Base-by-base conservation (phyloP, 1,140 invertebrate genomes). In the Eueides isabella region DNA sequence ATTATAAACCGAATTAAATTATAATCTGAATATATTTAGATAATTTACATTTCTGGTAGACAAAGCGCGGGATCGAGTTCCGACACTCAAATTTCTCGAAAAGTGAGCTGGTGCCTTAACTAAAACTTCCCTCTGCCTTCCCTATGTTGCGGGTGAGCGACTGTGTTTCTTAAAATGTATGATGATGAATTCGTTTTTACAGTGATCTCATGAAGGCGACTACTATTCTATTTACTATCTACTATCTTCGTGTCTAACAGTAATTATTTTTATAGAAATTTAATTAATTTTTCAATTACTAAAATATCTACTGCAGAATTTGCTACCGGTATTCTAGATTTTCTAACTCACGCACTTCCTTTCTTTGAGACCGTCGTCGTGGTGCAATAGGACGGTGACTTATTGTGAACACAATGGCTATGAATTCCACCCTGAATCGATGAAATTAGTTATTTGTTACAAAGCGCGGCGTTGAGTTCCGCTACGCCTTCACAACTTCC, bases 281-380 rank as follows among this genome's bases (percentile, higher is more conserved):
- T 23, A 23, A 11, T 55, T 11, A 23, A 11, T 0, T 23, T 55
- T 23, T 55, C 6, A 26, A 23, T 23, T 26, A 55, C 2, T 55
- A 55, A 7, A 55, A 55, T 26, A 55, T 19, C 44, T 55, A 26
- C 23, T 55, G 23, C 44, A 55, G 16, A 55, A 26, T 11, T 55
- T 55, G 48, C 48, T 55, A 55, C 48, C 48, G 48, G 48, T 55
- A 55, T 55, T 55, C 48, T 55, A 55, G 48, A 55, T 55, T 55
- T 55, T 19, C 23, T 11, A 11, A 6, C 12, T 55, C 48, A 55
- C 48, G 48, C 48, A 55, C 48, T 55, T 55, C 48, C 48, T 44
- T 44, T 16, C 19, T 9, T 1, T 12, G 19, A 23, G 48, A 9
- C 19, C 7, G 7, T 55, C 7, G 7, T 55, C 9, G 23, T 55